phyloP scores from a whole-genome alignment of 1,140 invertebrate genomes.

The Zaprionus africanus region DNA sequence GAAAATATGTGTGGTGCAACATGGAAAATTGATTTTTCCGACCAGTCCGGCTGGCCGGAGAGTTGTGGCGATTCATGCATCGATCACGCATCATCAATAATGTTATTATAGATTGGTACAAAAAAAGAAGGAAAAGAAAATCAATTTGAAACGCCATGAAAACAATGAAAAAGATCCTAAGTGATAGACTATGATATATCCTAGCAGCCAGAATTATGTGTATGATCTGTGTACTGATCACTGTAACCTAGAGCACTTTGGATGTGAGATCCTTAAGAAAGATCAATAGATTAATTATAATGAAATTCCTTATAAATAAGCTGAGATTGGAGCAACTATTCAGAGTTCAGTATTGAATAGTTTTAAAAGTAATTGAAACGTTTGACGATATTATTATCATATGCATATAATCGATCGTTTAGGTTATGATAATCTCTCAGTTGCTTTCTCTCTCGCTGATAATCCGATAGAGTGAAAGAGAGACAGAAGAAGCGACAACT shows the following conservation, averaged over 20 bases:
- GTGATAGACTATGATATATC: neutral
- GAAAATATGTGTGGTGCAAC: constrained; percentile 24
- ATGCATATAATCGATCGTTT: neutral
- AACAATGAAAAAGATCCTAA: neutral
- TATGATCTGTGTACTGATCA: no score
- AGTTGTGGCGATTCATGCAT: neutral
- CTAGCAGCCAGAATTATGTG: neutral
- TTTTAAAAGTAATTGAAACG: neutral
- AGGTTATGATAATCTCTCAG: neutral
- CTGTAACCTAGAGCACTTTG: no score
- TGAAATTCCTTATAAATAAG: no score
- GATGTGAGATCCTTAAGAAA: no score
- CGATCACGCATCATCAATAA: constrained; percentile 19
- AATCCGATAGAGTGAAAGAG: constrained; percentile 19
- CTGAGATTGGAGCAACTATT: neutral
- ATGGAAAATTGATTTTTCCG: constrained; percentile 41
- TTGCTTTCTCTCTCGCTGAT: constrained; percentile 8
- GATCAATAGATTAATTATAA: no score
- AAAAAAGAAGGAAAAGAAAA: neutral
- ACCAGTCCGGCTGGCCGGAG: neutral
- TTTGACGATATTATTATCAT: neutral
- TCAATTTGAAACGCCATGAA: constrained; percentile 11
- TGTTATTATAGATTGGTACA: neutral
- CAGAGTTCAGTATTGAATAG: neutral
- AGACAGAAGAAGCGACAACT: constrained; percentile 29